Percentiles rank a stretch among this genome's conserved stretches.
phyloP scores from a whole-genome alignment of 2,888 invertebrate species.

The Agriotes lineatus region DNA sequence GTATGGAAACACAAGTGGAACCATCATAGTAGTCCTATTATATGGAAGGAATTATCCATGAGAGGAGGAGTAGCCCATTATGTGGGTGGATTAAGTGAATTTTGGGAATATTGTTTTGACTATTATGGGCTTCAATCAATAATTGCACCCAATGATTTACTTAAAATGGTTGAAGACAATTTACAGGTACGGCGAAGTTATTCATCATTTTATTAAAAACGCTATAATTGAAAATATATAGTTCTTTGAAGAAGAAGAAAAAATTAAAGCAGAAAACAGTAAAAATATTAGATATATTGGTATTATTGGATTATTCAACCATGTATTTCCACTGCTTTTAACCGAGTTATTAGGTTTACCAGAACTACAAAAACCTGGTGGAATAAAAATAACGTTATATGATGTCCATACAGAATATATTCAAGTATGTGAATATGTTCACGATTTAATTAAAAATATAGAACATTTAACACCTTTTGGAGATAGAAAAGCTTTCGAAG shows the following conservation, averaged over 20 bases:
- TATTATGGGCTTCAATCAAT: slow-evolving; percentile 68
- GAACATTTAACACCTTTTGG: slow-evolving; percentile 42
- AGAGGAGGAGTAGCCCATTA: slow-evolving; percentile 70
- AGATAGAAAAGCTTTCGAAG: slow-evolving; percentile 15
- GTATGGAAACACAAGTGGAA: slow-evolving; percentile 71
- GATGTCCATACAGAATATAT: slow-evolving; percentile 51
- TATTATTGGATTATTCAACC: slow-evolving; percentile 55
- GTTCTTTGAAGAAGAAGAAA: slow-evolving; percentile 22
- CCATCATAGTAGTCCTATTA: slow-evolving; percentile 69
- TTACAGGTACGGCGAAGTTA: slow-evolving; percentile 47
- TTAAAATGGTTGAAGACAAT: slow-evolving; percentile 56
- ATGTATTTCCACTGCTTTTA: slow-evolving; percentile 54
- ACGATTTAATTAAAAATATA: slow-evolving; percentile 52
- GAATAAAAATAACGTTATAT: slow-evolving; percentile 56
- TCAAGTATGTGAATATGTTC: slow-evolving; percentile 40
- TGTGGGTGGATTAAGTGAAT: slow-evolving; percentile 72
- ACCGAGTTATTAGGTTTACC: slow-evolving; percentile 54
- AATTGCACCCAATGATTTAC: slow-evolving; percentile 57
- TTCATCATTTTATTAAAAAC: neutral
- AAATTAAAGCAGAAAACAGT: slow-evolving; percentile 9
- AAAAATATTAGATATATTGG: slow-evolving; percentile 47
- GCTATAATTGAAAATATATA: neutral
- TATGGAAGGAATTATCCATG: slow-evolving; percentile 73
- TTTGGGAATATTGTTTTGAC: slow-evolving; percentile 73
- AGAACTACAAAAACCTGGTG: slow-evolving; percentile 49